Evolutionary conservation across 2,888 invertebrate genomes (phyloP).

Genomic region (Tigriopus californicus): DNA sequence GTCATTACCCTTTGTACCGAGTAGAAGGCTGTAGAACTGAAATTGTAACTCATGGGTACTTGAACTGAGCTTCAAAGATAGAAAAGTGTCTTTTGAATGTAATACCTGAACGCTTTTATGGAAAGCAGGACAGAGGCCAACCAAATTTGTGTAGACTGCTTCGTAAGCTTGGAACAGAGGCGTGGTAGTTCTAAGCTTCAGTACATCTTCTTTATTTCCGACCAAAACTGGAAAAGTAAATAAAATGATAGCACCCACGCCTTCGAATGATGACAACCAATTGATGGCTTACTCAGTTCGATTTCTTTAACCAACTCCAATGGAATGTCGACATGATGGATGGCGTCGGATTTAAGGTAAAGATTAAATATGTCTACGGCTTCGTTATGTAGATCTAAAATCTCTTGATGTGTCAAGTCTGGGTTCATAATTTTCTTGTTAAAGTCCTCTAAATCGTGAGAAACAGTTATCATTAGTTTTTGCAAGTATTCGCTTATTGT

Average conservation of each 20-base stretch:
- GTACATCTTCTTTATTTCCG: constrained; percentile 41
- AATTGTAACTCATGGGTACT: too few relatives aligned
- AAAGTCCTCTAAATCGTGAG: constrained; percentile 44
- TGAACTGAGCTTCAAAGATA: too few relatives aligned
- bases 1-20: neutral
- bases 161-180: constrained; percentile 61
- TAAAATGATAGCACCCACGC: neutral
- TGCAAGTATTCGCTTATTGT: neutral
- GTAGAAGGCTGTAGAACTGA: constrained; percentile 15
- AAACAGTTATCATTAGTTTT: neutral
- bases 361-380: constrained; percentile 46
- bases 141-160: constrained; percentile 49
- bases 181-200: constrained; percentile 50
- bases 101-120: constrained; percentile 59
- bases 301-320: constrained; percentile 38
- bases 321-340: constrained; percentile 41
- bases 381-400: constrained; percentile 41
- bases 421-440: constrained; percentile 58
- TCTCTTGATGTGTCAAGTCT: constrained; percentile 42
- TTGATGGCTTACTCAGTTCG: constrained; percentile 28
- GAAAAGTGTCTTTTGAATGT: too few relatives aligned
- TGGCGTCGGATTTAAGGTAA: constrained; percentile 42
- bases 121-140: constrained; percentile 54
- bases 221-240: constrained; percentile 34
- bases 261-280: neutral